Conservation (phyloP, 2,797 vertebrate genomes). For the Tamandua tetradactyla region DNA sequence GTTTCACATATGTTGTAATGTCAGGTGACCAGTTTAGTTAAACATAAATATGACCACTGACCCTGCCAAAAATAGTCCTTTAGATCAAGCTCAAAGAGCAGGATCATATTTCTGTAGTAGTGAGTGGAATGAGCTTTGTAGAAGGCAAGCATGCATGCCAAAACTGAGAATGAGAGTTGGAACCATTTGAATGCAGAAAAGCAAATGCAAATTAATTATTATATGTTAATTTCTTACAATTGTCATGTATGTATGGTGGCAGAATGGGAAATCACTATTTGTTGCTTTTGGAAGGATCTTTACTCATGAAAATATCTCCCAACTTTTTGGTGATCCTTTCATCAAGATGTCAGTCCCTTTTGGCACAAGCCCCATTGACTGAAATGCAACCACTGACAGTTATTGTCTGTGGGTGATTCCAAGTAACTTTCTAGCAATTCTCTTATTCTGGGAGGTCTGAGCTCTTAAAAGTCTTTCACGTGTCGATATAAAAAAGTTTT, state of each 20-base stretch:
- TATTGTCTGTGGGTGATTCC: conserved; percentile 75
- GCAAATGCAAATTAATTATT: conserved; percentile 49
- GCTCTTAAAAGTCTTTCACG: conserved; percentile 19
- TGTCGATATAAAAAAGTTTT: conserved; percentile 16
- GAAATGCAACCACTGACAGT: conserved; percentile 75
- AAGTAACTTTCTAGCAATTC: conserved; percentile 71
- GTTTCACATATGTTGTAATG: conserved; percentile 53
- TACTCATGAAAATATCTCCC: conserved; percentile 54
- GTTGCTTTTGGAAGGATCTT: conserved; percentile 66
- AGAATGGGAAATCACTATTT: conserved; percentile 50
- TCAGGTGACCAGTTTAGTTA: conserved; percentile 74
- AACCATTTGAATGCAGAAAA: conserved; percentile 54
- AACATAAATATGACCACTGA: conserved; percentile 68
- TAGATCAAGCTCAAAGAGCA: conserved; percentile 61
- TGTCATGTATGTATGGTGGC: conserved; percentile 60
- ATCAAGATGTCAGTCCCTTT: conserved; percentile 70
- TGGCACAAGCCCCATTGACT: conserved; percentile 74
- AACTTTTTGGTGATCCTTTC: conserved; percentile 68
- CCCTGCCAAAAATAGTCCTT: conserved; percentile 63
- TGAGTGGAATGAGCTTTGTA: conserved; percentile 66
- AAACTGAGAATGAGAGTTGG: conserved; percentile 47
- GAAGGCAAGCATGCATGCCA: conserved; percentile 46
- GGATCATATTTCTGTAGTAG: conserved; percentile 50
- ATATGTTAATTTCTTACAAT: conserved; percentile 47
- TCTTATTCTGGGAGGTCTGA: conserved; percentile 35